Percentiles rank a stretch among this genome's conserved stretches.
Conservation (phyloP, 2,113 vertebrate species). For the Plecturocebus donacophilus region DNA sequence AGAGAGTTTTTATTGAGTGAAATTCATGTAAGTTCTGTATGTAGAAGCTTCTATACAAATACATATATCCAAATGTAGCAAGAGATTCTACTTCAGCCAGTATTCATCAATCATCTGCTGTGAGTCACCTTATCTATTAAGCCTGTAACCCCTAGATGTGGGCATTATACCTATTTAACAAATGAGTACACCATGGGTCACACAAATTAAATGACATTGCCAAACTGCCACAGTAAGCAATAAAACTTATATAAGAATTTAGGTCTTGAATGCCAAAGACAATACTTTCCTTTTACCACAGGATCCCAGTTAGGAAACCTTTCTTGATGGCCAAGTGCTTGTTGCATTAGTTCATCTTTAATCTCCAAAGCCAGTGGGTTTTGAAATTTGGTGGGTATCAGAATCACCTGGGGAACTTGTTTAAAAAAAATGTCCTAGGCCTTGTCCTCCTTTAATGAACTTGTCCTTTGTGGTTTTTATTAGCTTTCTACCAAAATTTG, state of each 20-base stretch:
- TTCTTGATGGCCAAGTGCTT: neutral
- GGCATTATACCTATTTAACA: neutral
- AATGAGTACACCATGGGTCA: neutral
- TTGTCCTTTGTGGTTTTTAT: neutral
- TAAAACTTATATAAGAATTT: neutral
- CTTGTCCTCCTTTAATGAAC: neutral
- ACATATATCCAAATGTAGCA: neutral
- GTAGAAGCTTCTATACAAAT: neutral
- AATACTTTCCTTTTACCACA: neutral
- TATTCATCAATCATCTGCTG: neutral
- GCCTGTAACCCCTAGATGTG: neutral
- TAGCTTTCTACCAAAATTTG: constrained; percentile 9
- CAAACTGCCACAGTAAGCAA: neutral
- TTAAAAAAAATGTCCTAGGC: neutral
- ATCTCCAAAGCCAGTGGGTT: neutral
- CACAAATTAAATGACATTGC: neutral
- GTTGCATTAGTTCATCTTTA: neutral
- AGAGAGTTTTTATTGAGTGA: neutral
- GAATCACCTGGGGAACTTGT: neutral
- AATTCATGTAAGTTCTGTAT: neutral
- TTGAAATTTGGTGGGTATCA: neutral
- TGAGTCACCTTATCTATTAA: neutral
- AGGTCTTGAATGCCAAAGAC: neutral
- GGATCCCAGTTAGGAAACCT: neutral
- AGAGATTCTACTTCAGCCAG: neutral